Evolutionary conservation across 2,797 vertebrate species (phyloP).

Genomic region (Ibycter americanus): DNA sequence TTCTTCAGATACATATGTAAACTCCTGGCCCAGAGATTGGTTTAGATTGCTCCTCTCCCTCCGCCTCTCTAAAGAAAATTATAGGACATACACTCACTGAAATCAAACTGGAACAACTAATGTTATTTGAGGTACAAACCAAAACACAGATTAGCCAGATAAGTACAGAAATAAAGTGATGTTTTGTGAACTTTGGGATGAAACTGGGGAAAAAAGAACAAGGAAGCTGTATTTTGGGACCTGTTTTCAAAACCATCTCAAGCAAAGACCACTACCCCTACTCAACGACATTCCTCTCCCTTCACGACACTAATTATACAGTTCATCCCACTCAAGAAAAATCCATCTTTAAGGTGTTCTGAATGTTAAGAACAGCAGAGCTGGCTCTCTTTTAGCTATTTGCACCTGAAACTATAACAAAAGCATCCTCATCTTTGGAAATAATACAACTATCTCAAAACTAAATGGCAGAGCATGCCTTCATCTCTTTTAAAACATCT

Average conservation of each 20-base stretch:
- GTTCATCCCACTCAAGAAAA: background rate
- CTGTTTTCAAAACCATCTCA: background rate
- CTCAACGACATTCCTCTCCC: background rate
- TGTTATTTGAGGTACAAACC: background rate
- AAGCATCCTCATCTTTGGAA: background rate
- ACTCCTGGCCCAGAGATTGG: background rate
- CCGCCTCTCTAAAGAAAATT: background rate
- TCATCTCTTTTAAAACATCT: background rate
- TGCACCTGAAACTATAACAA: background rate
- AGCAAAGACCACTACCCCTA: background rate
- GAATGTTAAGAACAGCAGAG: background rate
- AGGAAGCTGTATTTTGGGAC: background rate
- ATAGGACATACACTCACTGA: background rate
- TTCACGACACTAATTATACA: accelerated
- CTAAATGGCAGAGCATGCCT: background rate
- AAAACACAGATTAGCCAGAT: accelerated
- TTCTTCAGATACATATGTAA: background rate
- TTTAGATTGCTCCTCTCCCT: background rate
- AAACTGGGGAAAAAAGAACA: background rate
- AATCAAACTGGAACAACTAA: background rate
- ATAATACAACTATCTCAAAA: background rate
- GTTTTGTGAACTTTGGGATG: background rate
- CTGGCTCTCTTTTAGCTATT: background rate
- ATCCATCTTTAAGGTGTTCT: background rate
- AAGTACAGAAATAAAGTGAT: background rate